Percentiles rank a stretch among this genome's conserved stretches.
phyloP scores from a whole-genome alignment of 2,888 invertebrate genomes.

The Pyrochroa serraticornis region DNA sequence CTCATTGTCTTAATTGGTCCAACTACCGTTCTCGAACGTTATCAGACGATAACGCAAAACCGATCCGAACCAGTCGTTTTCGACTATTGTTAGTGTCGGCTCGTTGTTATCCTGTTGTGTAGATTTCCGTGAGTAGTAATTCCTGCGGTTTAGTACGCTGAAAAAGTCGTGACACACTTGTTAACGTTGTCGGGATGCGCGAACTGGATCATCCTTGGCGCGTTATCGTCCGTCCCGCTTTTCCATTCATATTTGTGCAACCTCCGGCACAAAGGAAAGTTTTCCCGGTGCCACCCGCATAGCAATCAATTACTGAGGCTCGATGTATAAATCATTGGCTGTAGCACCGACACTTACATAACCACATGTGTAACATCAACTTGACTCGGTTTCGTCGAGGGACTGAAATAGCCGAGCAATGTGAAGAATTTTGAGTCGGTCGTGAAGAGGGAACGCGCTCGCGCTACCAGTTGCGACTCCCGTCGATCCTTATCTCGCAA shows the following conservation, averaged over 20 bases:
- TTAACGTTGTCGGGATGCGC: constrained; percentile 6
- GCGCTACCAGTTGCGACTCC: neutral
- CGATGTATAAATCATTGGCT: constrained; percentile 2
- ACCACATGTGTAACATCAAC: constrained; percentile 15
- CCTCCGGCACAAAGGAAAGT: constrained; percentile 10
- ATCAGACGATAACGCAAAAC: no score
- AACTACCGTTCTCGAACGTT: no score
- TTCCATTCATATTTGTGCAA: constrained; percentile 18
- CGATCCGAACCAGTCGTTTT: no score
- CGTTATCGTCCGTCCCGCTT: neutral
- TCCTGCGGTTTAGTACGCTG: constrained; percentile 5
- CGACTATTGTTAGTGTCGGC: no score
- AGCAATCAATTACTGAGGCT: constrained; percentile 1
- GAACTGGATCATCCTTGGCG: constrained; percentile 13
- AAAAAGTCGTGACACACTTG: constrained; percentile 7
- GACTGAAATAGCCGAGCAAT: constrained; percentile 9
- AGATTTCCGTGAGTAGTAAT: constrained; percentile 9
- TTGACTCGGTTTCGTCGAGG: neutral
- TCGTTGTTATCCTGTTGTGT: constrained; percentile 6
- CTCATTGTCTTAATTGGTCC: no score
- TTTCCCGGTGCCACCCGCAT: constrained; percentile 15
- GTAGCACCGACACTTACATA: constrained; percentile 6
- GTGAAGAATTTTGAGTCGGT: constrained; percentile 1
- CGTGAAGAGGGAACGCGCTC: neutral
- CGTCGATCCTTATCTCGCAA: constrained; percentile 2